These are phyloP conservation scores for Thera britannica DNA, from an alignment of 2,888 invertebrate species.

Conservation along the genomic window DNA sequence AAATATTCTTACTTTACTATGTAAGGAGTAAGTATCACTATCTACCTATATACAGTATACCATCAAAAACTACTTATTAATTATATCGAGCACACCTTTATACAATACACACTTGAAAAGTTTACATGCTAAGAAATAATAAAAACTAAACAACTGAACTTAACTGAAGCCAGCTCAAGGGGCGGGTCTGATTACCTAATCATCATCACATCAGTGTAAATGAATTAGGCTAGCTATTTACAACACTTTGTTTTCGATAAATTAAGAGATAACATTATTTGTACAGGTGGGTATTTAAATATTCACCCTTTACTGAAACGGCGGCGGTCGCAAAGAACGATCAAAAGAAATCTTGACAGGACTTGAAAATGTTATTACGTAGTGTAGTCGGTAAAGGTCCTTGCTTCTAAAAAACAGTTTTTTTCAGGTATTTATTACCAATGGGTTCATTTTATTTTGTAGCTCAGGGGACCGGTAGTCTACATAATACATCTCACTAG, in stretches of 20 bases:
- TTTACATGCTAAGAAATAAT: no score
- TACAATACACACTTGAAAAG: no score
- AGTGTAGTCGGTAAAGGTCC: no score
- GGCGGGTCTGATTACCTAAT: slow-evolving; percentile 34
- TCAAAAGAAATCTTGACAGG: slow-evolving; percentile 19
- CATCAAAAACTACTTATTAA: no score
- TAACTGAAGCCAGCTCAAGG: slow-evolving; percentile 8
- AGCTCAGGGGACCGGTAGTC: no score
- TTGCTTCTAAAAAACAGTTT: no score
- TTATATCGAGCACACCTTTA: no score
- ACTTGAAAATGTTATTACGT: not conserved
- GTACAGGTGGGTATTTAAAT: slow-evolving; percentile 36
- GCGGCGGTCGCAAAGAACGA: slow-evolving; percentile 17
- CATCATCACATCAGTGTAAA: slow-evolving; percentile 31
- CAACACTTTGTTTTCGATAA: slow-evolving; percentile 40
- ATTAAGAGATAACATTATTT: slow-evolving; percentile 41
- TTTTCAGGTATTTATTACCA: no score
- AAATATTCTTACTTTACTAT: no score
- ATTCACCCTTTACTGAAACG: slow-evolving; percentile 40
- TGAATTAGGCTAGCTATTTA: slow-evolving; percentile 26
- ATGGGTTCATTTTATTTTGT: no score
- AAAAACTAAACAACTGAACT: not conserved
- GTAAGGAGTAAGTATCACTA: not conserved
- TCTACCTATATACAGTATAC: not conserved
- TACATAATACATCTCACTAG: no score